Evolutionary conservation across 1,140 invertebrate species (phyloP), one percentile per base, ranked within the genome.

Genomic region (Drosophila miranda): DNA sequence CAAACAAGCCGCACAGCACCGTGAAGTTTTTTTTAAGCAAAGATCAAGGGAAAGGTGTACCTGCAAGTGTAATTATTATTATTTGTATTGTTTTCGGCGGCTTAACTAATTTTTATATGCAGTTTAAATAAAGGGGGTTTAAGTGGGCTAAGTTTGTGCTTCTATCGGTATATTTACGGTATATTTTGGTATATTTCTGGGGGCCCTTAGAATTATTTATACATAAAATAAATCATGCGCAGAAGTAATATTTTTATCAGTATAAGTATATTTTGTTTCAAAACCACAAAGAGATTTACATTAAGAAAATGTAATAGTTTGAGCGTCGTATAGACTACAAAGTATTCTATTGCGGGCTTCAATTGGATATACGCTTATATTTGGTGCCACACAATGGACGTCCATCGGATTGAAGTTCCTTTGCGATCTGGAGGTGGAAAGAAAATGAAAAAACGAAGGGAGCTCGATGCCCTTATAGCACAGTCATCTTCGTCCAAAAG

Each of bases 401-500:
- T 88, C 34, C 87, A 76, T 56, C 86, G 87, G 43, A 91, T 91
- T 45, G 89, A 75, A 55, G 90, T 91, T 48, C 90, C 91, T 30
- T 46, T 91, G 34, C 75, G 91, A 48, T 82, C 90, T 28, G 91
- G 91, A 16, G 84, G 91, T 48, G 86, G 86, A 8, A 93, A 93
- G 62, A 93, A 92, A 84, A 92, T 93, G 91, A 87, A 91, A 56
- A 93, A 93, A 78, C 83, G 92, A 26, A 90, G 91, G 52, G 92
- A 93, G 70, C 75, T 93, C 28, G 92, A 93, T 66, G 92, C 92
- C 23, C 71, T 93, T n/a, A 91, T 92, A 55, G 86, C 90, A 48
- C 86, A 90, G 54, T 80, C 34, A 13, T 38, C 87, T 38, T 52
- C 86, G 14, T 75, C 78, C 30, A 90, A 88, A 59, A 75, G 80